Percentiles rank a stretch among this genome's conserved stretches.
Evolutionary conservation across 2,113 vertebrate genomes (phyloP).

Genomic region (Macrotis lagotis): DNA sequence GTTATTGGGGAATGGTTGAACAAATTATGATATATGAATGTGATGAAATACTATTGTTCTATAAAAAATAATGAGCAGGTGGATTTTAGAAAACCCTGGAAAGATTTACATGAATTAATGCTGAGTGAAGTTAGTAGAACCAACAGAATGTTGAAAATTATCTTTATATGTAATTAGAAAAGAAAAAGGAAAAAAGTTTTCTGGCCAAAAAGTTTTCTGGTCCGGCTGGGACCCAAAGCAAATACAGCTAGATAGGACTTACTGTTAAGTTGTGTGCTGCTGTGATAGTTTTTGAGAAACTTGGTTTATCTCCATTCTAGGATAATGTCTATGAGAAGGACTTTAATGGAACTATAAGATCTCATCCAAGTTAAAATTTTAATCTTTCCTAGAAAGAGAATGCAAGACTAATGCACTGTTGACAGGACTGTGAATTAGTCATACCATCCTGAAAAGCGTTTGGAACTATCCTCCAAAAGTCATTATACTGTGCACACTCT

Average conservation of each 20-base stretch:
- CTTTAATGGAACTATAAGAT: background rate
- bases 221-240: background rate
- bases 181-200: too few relatives aligned
- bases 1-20: too few relatives aligned
- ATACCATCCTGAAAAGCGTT: background rate
- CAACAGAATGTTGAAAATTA: too few relatives aligned
- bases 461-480: background rate
- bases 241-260: background rate
- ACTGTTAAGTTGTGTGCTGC: background rate
- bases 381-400: background rate
- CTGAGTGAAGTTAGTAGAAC: too few relatives aligned
- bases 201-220: too few relatives aligned
- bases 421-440: background rate
- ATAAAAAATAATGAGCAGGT: too few relatives aligned
- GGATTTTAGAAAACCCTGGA: too few relatives aligned
- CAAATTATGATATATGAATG: too few relatives aligned
- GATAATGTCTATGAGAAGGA: background rate
- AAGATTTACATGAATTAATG: too few relatives aligned
- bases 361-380: background rate
- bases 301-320: background rate
- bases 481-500: slow-evolving; percentile 16
- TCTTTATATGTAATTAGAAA: too few relatives aligned
- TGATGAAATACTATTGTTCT: too few relatives aligned
- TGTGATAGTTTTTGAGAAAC: background rate
- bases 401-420: background rate